These are phyloP conservation scores for Apodemus sylvaticus DNA, from an alignment of 2,113 vertebrate genomes.

Conservation along the genomic window DNA sequence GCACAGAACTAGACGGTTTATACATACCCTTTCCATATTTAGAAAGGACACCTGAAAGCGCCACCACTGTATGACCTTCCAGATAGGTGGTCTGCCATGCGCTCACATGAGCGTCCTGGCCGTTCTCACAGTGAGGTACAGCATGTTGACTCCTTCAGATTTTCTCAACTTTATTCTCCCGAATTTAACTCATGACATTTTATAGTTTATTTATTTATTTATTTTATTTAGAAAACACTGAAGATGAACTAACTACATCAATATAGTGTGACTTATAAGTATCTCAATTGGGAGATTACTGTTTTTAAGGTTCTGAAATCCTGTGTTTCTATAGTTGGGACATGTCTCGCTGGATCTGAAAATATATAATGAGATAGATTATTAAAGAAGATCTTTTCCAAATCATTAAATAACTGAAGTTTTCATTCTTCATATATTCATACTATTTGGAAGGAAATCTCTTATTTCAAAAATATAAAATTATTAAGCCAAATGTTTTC, in stretches of 20 bases:
- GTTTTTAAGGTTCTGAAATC: background rate
- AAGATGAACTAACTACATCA: background rate
- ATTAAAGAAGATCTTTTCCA: slow-evolving; percentile 22
- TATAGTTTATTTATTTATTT: background rate
- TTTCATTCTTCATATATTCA: slow-evolving; percentile 4
- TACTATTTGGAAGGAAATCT: background rate
- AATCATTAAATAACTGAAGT: background rate
- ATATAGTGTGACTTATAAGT: background rate
- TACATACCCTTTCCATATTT: background rate
- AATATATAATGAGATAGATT: background rate
- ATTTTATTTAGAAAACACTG: background rate
- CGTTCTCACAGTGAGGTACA: background rate
- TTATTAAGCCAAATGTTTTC: slow-evolving; percentile 57
- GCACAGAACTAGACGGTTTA: background rate
- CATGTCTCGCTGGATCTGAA: background rate
- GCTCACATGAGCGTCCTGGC: background rate
- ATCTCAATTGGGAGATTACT: background rate
- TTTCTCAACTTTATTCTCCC: background rate
- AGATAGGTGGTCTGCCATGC: background rate
- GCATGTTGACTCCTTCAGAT: background rate
- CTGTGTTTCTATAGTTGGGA: background rate
- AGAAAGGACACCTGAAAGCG: background rate
- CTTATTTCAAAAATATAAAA: background rate
- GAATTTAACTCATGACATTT: background rate
- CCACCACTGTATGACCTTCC: background rate